Conservation (phyloP, 2,113 vertebrate species). For the Tetrax tetrax region DNA sequence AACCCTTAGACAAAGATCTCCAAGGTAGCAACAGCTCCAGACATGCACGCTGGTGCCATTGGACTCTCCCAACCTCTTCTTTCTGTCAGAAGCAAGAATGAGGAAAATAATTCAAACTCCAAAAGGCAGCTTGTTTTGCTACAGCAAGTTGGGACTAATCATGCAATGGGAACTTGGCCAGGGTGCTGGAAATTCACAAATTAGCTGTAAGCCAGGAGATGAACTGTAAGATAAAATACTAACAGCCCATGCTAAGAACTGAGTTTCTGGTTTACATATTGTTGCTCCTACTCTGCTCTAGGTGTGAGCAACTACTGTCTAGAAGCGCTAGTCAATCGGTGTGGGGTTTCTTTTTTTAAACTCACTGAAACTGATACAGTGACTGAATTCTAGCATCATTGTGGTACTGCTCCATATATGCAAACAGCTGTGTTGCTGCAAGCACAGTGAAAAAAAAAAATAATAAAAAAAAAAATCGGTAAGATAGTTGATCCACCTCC, state of each 20-base stretch:
- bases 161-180: background rate
- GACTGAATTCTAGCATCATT: background rate
- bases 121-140: background rate
- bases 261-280: background rate
- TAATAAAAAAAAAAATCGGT: background rate
- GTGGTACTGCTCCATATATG: background rate
- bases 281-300: background rate
- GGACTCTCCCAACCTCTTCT: background rate
- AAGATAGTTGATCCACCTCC: background rate
- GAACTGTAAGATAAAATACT: background rate
- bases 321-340: background rate
- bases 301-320: background rate
- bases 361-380: background rate
- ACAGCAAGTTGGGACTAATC: background rate
- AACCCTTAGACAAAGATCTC: background rate
- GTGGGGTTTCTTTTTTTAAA: background rate
- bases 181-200: background rate
- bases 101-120: background rate
- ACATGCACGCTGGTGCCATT: background rate
- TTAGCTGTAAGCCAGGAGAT: background rate
- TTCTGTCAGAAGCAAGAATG: background rate
- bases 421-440: background rate
- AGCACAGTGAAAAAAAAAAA: background rate
- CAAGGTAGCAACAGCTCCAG: background rate
- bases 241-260: background rate